These are phyloP conservation scores for Metallyticus violacea DNA, from an alignment of 2,888 invertebrate species.

Conservation along the genomic window DNA sequence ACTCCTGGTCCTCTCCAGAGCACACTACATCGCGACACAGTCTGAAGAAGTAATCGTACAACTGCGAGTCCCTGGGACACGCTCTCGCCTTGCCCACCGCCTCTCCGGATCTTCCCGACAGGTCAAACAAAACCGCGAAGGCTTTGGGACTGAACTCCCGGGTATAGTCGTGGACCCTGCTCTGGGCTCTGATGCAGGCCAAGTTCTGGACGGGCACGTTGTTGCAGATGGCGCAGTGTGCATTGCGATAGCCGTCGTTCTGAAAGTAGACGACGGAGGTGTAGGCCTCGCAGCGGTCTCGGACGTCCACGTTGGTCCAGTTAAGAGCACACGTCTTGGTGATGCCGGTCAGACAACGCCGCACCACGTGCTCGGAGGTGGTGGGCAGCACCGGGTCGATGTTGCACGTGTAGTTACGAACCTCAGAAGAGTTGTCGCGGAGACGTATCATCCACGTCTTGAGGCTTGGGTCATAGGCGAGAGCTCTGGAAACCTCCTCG, in stretches of 20 bases:
- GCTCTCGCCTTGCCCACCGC: conserved; percentile 38
- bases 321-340: conserved; percentile 43
- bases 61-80: conserved; percentile 38
- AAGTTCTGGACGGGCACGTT: conserved; percentile 43
- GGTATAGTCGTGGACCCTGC: conserved; percentile 37
- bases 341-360: conserved; percentile 44
- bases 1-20: conserved; percentile 38
- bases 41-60: conserved; percentile 50
- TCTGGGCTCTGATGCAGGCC: conserved; percentile 37
- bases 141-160: conserved; percentile 44
- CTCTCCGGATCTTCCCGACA: conserved; percentile 39
- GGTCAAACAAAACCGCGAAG: conserved; percentile 48
- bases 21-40: conserved; percentile 46
- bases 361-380: conserved; percentile 41
- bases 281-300: conserved; percentile 45
- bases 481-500: conserved; percentile 12
- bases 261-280: conserved; percentile 45
- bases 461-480: not conserved
- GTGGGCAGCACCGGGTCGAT: conserved; percentile 46
- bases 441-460: conserved; percentile 17
- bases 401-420: conserved; percentile 37
- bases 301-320: conserved; percentile 45
- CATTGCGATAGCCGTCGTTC: conserved; percentile 45
- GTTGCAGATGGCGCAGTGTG: conserved; percentile 51
- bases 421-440: not conserved